Base-by-base conservation (phyloP, 2,797 vertebrate genomes). In the Salarias fasciatus region DNA sequence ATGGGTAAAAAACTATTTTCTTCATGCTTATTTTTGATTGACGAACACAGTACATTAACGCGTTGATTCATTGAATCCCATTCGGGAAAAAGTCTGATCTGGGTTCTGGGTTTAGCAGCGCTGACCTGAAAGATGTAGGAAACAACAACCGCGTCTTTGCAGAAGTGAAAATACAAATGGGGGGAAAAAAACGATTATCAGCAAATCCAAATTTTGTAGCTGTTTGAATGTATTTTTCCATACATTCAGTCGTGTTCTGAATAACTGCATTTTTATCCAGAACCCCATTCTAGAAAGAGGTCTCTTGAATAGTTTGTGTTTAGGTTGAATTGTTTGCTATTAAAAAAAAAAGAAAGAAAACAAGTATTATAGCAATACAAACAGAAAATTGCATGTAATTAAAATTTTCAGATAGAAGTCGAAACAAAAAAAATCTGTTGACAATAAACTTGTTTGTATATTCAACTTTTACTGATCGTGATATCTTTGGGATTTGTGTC, bases 131-230 rank as follows among this genome's bases (percentile, higher is more conserved):
- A 5, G 30, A 5, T 15, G 18, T 9, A 51, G 3, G 6, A 49
- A 57, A 48, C n/a, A 35, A 41, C 10, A 14, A 6, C 29, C 30
- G 15, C 7, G 4, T 13, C 5, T 11, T 69, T 35, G 11, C 41
- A 49, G 48, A 59, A 38, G 37, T 45, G 51, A 46, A 66, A 51
- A 24, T 4, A 2, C 33, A 36, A 28, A 30, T 15, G 37, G 7
- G n/a, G n/a, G n/a, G n/a, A 15, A 35, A 1, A 38, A 68, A 57
- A 15, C 43, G 36, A 8, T 11, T 47, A 28, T 45, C 28, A 28
- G 48, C 11, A n/a, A 56, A 24, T 60, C 11, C 24, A 29, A 13
- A 14, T 5, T 2, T 47, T 36, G 43, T n/a, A 30, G n/a, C 13
- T 31, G 29, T 44, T 40, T 6, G 2, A 4, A 30, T 11, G 50